These are phyloP conservation scores for Aleadryas rufinucha DNA, from an alignment of 2,113 vertebrate species.

Conservation along the genomic window DNA sequence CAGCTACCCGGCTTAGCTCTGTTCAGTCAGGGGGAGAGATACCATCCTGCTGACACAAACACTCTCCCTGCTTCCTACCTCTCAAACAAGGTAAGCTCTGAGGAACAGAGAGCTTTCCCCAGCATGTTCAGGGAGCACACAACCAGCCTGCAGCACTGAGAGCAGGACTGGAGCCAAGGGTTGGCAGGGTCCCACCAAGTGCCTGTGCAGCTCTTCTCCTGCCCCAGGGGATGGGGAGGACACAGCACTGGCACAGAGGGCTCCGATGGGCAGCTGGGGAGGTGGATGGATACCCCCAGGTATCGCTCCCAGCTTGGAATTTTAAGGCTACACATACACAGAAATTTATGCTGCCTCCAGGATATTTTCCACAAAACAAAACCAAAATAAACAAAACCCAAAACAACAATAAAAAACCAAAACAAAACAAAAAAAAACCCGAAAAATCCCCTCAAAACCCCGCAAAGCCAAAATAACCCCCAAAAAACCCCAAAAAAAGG, in stretches of 20 bases:
- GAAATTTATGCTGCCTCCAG: not conserved
- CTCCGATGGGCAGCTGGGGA: not conserved
- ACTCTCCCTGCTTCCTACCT: not conserved
- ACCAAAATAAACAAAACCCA: not conserved
- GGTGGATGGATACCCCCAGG: accelerated
- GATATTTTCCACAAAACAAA: not conserved
- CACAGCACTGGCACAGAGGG: accelerated
- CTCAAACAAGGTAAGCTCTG: not conserved
- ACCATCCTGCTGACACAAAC: not conserved
- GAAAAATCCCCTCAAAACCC: not conserved
- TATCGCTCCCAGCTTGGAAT: accelerated
- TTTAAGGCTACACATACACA: not conserved
- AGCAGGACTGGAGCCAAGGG: not conserved
- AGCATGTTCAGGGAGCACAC: not conserved
- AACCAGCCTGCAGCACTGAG: not conserved
- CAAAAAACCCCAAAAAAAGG: not conserved
- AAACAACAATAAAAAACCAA: not conserved
- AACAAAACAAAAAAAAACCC: not conserved
- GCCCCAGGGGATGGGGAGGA: not conserved
- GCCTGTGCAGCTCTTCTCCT: not conserved
- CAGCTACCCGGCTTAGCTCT: not conserved
- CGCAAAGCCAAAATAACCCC: not conserved
- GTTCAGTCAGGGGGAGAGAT: not conserved
- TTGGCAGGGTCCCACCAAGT: not conserved
- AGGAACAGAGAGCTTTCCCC: not conserved